Evolutionary conservation across 2,888 invertebrate species (phyloP).

Genomic region (Nyleta sp.): DNA sequence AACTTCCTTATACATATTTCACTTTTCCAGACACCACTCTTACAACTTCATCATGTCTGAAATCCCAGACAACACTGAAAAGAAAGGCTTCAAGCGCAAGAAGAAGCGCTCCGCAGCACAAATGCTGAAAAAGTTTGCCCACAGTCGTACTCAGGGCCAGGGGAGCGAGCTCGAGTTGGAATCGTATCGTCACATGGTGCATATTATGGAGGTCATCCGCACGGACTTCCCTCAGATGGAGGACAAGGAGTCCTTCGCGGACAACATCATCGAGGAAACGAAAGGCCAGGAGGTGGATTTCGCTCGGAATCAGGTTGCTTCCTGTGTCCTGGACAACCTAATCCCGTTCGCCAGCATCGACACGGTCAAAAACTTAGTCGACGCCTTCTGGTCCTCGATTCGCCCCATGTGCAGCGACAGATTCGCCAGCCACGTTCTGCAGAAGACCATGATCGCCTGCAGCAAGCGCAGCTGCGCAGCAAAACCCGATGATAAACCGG

Average conservation of each 20-base stretch:
- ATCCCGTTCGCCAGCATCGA: constrained; percentile 87
- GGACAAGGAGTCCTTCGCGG: constrained; percentile 89
- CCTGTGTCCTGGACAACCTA: constrained; percentile 89
- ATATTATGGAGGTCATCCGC: constrained; percentile 88
- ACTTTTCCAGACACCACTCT: too few species aligned
- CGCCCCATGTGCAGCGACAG: constrained; percentile 89
- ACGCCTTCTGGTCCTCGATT: constrained; percentile 86
- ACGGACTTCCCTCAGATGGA: constrained; percentile 87
- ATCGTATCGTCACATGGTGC: constrained; percentile 90
- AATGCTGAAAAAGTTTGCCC: constrained; percentile 87
- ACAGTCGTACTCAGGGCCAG: constrained; percentile 82
- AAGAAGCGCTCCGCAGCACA: constrained; percentile 87
- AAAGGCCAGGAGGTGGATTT: constrained; percentile 88
- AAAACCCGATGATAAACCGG: not conserved
- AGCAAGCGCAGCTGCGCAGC: constrained; percentile 80
- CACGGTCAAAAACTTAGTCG: constrained; percentile 86
- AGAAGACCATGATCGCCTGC: constrained; percentile 86
- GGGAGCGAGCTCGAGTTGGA: constrained; percentile 89
- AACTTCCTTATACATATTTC: too few species aligned
- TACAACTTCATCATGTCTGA: constrained; percentile 37
- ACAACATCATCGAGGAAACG: constrained; percentile 90
- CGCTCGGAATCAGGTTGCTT: constrained; percentile 91
- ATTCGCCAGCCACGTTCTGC: constrained; percentile 91
- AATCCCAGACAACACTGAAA: not conserved
- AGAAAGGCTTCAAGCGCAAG: constrained; percentile 82